Evolutionary conservation across 2,797 vertebrate species (phyloP).

Genomic region (Crossoptilon crossoptilon): DNA sequence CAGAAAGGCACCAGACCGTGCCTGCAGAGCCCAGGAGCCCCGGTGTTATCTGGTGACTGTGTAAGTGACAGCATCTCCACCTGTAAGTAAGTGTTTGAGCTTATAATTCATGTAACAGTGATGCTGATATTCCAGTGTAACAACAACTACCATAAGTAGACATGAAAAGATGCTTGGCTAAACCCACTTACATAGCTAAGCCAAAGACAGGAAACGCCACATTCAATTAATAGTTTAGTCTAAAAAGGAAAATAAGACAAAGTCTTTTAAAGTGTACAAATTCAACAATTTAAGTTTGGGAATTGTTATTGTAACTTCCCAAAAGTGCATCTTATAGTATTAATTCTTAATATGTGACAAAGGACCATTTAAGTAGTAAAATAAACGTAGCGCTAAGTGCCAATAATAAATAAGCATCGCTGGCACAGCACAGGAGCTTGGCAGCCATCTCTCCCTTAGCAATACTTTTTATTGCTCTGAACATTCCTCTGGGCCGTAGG

Average conservation of each 20-base stretch:
- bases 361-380: conserved; percentile 53
- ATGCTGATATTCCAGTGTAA: neutral
- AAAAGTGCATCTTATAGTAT: conserved; percentile 12
- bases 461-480: conserved; percentile 66
- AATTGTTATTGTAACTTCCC: neutral
- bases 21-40: neutral
- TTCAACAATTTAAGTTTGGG: neutral
- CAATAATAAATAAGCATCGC: conserved; percentile 44
- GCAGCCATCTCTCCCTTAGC: conserved; percentile 67
- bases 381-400: conserved; percentile 41
- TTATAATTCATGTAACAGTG: conserved; percentile 1
- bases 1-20: neutral
- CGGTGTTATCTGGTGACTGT: neutral
- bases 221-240: neutral
- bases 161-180: neutral
- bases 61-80: neutral
- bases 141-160: neutral
- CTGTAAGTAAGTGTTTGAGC: neutral
- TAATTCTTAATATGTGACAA: conserved; percentile 45
- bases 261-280: neutral
- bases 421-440: conserved; percentile 36
- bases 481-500: conserved; percentile 56
- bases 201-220: neutral
- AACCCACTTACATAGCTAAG: neutral
- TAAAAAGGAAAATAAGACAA: neutral